Conservation (phyloP, 2,797 vertebrate species). For the Anniella stebbinsi region DNA sequence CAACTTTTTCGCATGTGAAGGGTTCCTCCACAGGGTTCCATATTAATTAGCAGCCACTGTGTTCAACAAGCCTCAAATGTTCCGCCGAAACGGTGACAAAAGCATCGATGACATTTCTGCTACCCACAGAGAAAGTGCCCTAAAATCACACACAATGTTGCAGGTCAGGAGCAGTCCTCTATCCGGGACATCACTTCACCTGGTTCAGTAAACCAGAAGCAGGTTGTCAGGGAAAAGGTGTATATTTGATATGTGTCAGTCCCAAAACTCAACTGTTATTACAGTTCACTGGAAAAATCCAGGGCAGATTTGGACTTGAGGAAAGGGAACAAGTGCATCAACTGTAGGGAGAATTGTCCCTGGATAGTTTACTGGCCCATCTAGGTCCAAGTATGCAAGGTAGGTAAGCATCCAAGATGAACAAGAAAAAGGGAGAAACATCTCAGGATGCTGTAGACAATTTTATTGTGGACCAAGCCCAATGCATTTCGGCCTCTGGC, state of each 20-base stretch:
- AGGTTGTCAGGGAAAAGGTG: no score
- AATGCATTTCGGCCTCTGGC: no score
- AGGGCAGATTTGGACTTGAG: not conserved
- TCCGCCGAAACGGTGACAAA: slow-evolving; percentile 21
- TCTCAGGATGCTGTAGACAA: no score
- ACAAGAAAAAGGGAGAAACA: no score
- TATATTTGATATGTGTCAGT: not conserved
- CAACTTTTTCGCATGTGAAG: slow-evolving; percentile 26
- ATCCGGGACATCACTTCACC: not conserved
- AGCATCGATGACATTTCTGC: not conserved
- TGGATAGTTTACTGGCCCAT: not conserved
- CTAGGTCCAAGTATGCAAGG: not conserved
- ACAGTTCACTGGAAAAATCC: not conserved
- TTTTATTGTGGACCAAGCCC: no score
- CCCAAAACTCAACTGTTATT: not conserved
- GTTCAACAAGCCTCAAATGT: slow-evolving; percentile 32
- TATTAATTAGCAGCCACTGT: slow-evolving; percentile 27
- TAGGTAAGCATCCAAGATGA: no score
- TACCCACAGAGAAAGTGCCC: not conserved
- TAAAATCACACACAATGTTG: not conserved
- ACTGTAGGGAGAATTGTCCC: not conserved
- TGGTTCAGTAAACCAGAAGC: not conserved
- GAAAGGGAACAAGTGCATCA: not conserved
- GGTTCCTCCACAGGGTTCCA: not conserved
- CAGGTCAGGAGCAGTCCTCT: not conserved